Conservation (phyloP, 2,113 vertebrate species). For the Lutjanus erythropterus region DNA sequence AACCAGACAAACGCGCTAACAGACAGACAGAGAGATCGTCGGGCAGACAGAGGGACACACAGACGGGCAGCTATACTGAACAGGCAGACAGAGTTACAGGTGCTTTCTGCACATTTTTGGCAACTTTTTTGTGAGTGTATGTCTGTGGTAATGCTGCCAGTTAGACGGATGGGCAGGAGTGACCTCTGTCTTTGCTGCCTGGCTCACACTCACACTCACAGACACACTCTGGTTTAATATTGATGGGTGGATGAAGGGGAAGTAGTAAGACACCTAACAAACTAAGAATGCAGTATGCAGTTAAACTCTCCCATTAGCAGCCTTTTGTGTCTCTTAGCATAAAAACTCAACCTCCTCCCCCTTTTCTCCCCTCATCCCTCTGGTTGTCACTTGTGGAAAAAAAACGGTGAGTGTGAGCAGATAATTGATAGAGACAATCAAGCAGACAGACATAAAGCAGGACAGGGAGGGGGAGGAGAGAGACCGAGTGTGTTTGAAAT, state of each 20-base stretch:
- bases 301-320: neutral
- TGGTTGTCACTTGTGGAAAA: slow-evolving; percentile 3
- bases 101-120: slow-evolving; percentile 5
- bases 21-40: neutral
- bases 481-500: slow-evolving; percentile 70
- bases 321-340: neutral
- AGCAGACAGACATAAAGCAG: slow-evolving; percentile 68
- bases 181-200: slow-evolving; percentile 28
- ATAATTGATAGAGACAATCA: slow-evolving; percentile 70
- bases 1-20: neutral
- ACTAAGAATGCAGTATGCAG: neutral
- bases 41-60: neutral
- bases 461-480: slow-evolving; percentile 61
- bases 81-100: neutral
- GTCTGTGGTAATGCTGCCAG: slow-evolving; percentile 1
- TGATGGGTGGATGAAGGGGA: neutral
- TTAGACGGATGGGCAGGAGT: slow-evolving; percentile 18
- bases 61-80: neutral
- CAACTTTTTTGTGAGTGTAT: slow-evolving; percentile 15
- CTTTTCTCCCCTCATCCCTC: neutral
- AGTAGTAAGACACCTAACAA: neutral
- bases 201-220: neutral
- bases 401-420: slow-evolving; percentile 1
- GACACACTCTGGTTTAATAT: neutral
- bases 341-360: neutral